phyloP scores from a whole-genome alignment of 2,113 vertebrate species.

The Aptenodytes patagonicus region DNA sequence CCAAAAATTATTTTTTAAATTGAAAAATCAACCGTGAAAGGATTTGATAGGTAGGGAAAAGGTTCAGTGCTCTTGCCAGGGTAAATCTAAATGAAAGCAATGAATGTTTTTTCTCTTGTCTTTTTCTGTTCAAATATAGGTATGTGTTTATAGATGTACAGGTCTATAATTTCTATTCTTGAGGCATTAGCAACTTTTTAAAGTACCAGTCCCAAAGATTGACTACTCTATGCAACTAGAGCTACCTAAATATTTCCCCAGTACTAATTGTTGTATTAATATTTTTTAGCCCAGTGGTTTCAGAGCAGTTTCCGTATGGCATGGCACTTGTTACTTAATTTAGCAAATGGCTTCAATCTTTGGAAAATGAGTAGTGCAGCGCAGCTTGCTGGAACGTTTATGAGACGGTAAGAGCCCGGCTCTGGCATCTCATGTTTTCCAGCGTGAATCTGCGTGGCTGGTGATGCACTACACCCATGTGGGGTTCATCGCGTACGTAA shows the following conservation, averaged over 20 bases:
- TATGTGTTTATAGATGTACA: neutral
- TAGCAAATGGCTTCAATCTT: neutral
- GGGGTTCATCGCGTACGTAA: accelerated
- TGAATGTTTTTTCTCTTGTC: neutral
- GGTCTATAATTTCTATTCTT: neutral
- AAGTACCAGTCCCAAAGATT: neutral
- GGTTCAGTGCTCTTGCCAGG: neutral
- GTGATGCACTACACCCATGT: accelerated
- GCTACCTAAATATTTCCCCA: neutral
- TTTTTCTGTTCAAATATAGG: neutral
- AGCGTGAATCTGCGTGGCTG: accelerated
- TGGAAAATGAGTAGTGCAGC: neutral
- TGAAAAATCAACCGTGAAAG: neutral
- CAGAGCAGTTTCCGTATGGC: neutral
- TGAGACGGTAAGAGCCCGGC: accelerated
- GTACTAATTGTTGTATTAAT: neutral
- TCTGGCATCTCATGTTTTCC: neutral
- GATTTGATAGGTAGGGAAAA: neutral
- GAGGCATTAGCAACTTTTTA: neutral
- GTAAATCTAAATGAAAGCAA: neutral
- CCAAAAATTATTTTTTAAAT: neutral
- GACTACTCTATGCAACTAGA: neutral
- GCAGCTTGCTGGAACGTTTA: neutral
- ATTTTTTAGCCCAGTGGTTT: neutral
- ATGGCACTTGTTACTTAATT: neutral